Conservation (phyloP, 2,113 vertebrate genomes). For the Callipepla californica region DNA sequence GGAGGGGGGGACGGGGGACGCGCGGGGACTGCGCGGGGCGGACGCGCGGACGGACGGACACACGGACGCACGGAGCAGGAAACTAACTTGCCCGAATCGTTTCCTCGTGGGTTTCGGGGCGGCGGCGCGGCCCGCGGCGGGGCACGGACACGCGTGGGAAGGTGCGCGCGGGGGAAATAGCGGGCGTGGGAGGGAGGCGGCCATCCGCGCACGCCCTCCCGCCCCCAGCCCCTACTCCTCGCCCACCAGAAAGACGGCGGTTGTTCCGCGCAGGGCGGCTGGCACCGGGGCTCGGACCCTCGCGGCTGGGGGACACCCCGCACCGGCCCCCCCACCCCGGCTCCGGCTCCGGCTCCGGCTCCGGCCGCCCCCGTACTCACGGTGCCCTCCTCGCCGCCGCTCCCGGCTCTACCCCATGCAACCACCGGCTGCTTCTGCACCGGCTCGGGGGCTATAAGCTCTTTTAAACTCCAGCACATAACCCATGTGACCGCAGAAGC, state of each 20-base stretch:
- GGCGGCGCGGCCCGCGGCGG: background rate
- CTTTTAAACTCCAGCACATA: conserved; percentile 76
- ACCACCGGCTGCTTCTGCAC: conserved; percentile 67
- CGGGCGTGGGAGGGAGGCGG: background rate
- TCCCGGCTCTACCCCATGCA: conserved; percentile 41
- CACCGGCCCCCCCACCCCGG: background rate
- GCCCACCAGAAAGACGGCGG: background rate
- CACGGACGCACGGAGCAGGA: background rate
- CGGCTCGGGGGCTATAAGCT: conserved; percentile 67
- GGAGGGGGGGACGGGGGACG: too few species aligned
- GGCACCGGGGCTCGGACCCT: conserved; percentile 21
- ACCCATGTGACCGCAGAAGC: conserved; percentile 76
- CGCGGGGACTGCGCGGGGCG: background rate
- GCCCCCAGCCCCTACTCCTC: background rate
- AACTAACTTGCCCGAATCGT: conserved; percentile 13
- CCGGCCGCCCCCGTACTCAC: conserved; percentile 41
- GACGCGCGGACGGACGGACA: background rate
- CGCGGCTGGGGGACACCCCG: background rate
- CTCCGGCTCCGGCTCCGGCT: background rate
- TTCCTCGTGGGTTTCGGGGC: background rate
- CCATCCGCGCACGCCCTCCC: background rate
- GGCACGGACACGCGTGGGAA: conserved; percentile 1
- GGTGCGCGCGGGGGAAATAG: background rate
- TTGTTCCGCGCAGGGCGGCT: background rate
- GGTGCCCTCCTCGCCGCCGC: background rate